Base-by-base conservation (phyloP, 2,113 vertebrate genomes). In the Vimba vimba region DNA sequence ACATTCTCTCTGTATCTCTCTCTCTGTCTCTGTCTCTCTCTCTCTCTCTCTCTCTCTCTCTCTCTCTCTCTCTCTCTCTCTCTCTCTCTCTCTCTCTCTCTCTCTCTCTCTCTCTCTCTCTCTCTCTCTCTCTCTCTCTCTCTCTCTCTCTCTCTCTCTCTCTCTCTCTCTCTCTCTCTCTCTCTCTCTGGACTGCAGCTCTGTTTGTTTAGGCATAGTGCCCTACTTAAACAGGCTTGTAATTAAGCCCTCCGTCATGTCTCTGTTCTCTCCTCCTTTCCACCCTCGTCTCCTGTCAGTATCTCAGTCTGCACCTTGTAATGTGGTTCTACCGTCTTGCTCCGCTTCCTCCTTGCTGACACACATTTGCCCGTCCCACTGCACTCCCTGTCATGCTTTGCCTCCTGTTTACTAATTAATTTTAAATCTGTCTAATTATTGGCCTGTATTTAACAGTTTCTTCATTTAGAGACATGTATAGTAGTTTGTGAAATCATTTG, bases 401-500 rank as follows among this genome's bases (percentile, higher is more conserved):
- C 69, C 82, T 81, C 62, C 57, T 87, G 33, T 47, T 19, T 60
- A 80, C 13, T 86, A 76, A 89, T 91, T 86, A 21, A 87, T 89
- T 84, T 88, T 76, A 87, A 87, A 88, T 83, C 78, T 33, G 62
- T 81, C 87, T 87, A 88, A 90, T 88, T 87, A 71, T 47, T 36
- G 80, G 83, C 87, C 90, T 83, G 86, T 87, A 89, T 90, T 91
- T 89, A 89, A 90, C 86, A 73, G 85, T 64, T 87, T 79, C 59
- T 79, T 68, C 15, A 52, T n/a, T 69, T 75, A 10, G 45, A 64
- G 23, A 76, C 39, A 43, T 19, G 71, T 30, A 50, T 68, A 71
- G 75, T 71, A 80, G 27, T 33, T 62, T 52, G 59, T 60, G 82
- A 88, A 86, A 87, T 84, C 43, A 71, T 52, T 15, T 50, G 39